phyloP scores from a whole-genome alignment of 2,888 invertebrate genomes.

The Apomyelois bistriatella region DNA sequence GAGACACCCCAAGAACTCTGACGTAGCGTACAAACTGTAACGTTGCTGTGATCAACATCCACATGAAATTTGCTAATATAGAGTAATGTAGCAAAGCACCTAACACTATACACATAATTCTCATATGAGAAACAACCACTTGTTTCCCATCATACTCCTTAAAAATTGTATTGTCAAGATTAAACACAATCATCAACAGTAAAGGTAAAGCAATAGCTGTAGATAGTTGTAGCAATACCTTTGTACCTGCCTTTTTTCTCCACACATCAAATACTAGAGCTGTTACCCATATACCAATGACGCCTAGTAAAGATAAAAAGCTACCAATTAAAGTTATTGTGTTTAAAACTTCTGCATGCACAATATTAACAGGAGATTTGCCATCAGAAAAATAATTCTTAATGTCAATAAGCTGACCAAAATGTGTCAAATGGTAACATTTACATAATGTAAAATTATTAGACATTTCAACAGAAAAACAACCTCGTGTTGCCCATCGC shows the following conservation, averaged over 20 bases:
- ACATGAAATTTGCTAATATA: slow-evolving; percentile 83
- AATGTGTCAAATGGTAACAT: slow-evolving; percentile 81
- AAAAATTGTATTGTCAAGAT: slow-evolving; percentile 51
- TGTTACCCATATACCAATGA: slow-evolving; percentile 79
- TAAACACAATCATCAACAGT: slow-evolving; percentile 61
- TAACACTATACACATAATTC: slow-evolving; percentile 73
- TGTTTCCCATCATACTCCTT: slow-evolving; percentile 34
- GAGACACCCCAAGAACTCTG: slow-evolving; percentile 79
- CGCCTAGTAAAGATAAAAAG: slow-evolving; percentile 78
- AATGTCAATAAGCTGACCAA: slow-evolving; percentile 76
- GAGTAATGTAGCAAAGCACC: slow-evolving; percentile 84
- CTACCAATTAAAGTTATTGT: slow-evolving; percentile 81
- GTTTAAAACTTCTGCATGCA: slow-evolving; percentile 71
- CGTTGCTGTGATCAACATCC: slow-evolving; percentile 86
- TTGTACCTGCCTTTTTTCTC: slow-evolving; percentile 82
- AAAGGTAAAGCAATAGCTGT: slow-evolving; percentile 81
- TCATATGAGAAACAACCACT: slow-evolving; percentile 37
- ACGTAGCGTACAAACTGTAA: slow-evolving; percentile 85
- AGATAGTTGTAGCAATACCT: slow-evolving; percentile 83
- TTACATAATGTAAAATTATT: slow-evolving; percentile 56
- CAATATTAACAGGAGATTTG: slow-evolving; percentile 23
- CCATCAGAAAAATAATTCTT: slow-evolving; percentile 24
- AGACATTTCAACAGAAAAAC: slow-evolving; percentile 50
- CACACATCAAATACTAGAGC: slow-evolving; percentile 80
- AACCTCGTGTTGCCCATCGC: slow-evolving; percentile 79